Evolutionary conservation across 2,797 vertebrate genomes (phyloP).

Genomic region (Parauchenoglanis ngamensis): DNA sequence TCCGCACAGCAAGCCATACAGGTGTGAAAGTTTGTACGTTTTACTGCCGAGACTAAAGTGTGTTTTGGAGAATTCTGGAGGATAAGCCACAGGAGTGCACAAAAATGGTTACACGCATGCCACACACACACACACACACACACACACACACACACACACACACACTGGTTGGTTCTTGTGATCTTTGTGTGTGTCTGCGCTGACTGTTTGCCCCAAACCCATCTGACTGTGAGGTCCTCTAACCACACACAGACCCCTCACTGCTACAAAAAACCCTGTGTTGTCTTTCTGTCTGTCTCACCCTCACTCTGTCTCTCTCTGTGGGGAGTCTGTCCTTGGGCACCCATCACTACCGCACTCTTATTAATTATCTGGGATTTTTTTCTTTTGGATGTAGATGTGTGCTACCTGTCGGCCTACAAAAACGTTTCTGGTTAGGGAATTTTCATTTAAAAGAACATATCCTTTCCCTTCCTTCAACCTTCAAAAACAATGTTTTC

Average conservation of each 20-base stretch:
- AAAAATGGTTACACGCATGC: slow-evolving; percentile 26
- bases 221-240: slow-evolving; percentile 63
- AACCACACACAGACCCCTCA: slow-evolving; percentile 54
- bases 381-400: slow-evolving; percentile 37
- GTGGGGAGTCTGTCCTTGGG: slow-evolving; percentile 47
- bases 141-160: slow-evolving; percentile 31
- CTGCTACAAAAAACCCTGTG: slow-evolving; percentile 41
- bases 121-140: slow-evolving; percentile 34
- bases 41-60: slow-evolving; percentile 13
- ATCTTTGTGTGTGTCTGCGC: slow-evolving; percentile 61
- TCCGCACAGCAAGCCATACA: slow-evolving; percentile 4
- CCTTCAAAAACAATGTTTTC: not conserved
- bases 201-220: slow-evolving; percentile 47
- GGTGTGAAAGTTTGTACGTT: slow-evolving; percentile 30
- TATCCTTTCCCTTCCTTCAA: no score
- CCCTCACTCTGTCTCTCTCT: slow-evolving; percentile 29
- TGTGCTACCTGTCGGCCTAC: slow-evolving; percentile 20
- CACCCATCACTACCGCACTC: slow-evolving; percentile 25
- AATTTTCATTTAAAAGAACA: slow-evolving; percentile 34
- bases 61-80: slow-evolving; percentile 40
- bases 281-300: slow-evolving; percentile 46
- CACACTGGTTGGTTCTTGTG: slow-evolving; percentile 50
- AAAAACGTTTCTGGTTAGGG: slow-evolving; percentile 11
- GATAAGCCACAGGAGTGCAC: slow-evolving; percentile 47
- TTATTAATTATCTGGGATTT: slow-evolving; percentile 23